Conservation (phyloP, 2,113 vertebrate genomes). For the Stegastes partitus region DNA sequence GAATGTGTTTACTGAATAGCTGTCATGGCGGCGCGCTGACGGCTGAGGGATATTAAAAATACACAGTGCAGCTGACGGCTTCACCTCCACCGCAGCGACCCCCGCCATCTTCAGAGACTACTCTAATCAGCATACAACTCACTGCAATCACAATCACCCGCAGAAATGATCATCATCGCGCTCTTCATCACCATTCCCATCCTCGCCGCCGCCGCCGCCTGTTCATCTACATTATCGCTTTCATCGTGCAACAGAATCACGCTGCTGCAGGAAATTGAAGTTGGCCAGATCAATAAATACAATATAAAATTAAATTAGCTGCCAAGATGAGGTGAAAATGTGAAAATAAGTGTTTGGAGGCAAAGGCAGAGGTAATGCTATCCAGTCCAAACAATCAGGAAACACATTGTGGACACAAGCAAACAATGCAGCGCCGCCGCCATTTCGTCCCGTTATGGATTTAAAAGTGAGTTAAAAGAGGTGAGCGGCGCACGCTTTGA, state of each 20-base stretch:
- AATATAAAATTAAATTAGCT: constrained; percentile 78
- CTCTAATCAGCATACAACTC: constrained; percentile 74
- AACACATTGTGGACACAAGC: constrained; percentile 38
- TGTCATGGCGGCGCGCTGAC: constrained; percentile 56
- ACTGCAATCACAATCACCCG: constrained; percentile 66
- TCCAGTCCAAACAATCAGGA: constrained; percentile 54
- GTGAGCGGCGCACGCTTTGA: constrained; percentile 57
- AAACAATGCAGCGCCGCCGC: constrained; percentile 42
- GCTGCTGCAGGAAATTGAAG: constrained; percentile 72
- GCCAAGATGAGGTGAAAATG: constrained; percentile 66
- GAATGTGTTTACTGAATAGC: constrained; percentile 78
- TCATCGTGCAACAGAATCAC: constrained; percentile 42
- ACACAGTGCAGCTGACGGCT: constrained; percentile 49
- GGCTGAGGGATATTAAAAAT: constrained; percentile 60
- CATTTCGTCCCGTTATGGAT: constrained; percentile 39
- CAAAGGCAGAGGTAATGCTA: constrained; percentile 29
- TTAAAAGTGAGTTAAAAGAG: constrained; percentile 55
- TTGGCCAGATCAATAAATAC: constrained; percentile 76
- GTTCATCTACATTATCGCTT: constrained; percentile 69
- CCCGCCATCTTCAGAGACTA: constrained; percentile 55
- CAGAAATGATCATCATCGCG: constrained; percentile 55
- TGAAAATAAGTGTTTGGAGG: constrained; percentile 61
- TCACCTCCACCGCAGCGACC: constrained; percentile 54
- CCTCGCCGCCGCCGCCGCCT: constrained; percentile 33
- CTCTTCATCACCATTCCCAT: constrained; percentile 69